Conservation (phyloP, 2,113 vertebrate genomes). For the Corythornis madagascariensis region DNA sequence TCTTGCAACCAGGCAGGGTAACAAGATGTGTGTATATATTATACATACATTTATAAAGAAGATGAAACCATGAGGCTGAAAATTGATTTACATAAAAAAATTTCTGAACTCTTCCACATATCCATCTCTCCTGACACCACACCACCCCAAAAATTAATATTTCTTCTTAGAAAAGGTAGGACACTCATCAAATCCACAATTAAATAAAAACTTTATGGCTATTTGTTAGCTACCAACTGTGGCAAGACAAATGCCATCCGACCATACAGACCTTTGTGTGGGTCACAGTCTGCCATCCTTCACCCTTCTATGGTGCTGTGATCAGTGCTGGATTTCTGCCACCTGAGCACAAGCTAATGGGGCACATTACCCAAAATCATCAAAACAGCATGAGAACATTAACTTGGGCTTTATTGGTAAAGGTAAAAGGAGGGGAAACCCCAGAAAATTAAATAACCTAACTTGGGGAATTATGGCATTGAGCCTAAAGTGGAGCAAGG, state of each 20-base stretch:
- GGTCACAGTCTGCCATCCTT: rapidly evolving
- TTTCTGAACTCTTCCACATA: background rate
- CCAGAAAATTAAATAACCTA: background rate
- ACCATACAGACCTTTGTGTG: rapidly evolving
- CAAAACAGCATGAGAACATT: too few species aligned
- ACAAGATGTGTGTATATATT: rapidly evolving
- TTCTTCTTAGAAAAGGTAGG: background rate
- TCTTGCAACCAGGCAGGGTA: background rate
- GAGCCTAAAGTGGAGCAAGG: background rate
- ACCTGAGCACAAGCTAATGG: rapidly evolving
- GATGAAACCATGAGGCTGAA: background rate
- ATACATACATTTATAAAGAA: too few species aligned
- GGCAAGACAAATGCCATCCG: too few species aligned
- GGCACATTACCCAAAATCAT: too few species aligned
- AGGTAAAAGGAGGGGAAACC: background rate
- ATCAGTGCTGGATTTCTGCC: background rate
- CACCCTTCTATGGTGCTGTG: background rate
- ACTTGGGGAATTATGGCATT: background rate
- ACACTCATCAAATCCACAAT: too few species aligned
- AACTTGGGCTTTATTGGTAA: background rate
- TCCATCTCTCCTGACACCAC: rapidly evolving
- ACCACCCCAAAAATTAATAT: background rate
- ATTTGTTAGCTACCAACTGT: too few species aligned
- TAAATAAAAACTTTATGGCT: background rate
- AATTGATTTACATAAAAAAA: background rate